phyloP scores from a whole-genome alignment of 2,113 vertebrate species.

The Hylia prasina region DNA sequence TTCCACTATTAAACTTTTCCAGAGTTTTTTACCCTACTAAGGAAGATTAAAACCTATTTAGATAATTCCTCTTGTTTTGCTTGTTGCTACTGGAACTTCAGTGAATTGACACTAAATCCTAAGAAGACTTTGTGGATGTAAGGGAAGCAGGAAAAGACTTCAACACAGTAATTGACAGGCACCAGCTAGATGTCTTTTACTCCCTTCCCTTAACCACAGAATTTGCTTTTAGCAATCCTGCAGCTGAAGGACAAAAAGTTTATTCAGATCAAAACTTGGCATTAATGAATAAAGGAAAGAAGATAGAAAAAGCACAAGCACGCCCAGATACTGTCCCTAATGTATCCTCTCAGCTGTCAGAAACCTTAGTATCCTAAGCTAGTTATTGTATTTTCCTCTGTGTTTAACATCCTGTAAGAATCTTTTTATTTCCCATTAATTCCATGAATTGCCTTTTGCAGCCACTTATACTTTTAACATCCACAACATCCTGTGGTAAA shows the following conservation, averaged over 20 bases:
- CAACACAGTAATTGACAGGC: not conserved
- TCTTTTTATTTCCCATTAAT: not conserved
- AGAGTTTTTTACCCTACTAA: not conserved
- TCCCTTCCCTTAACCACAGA: not conserved
- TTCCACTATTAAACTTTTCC: not conserved
- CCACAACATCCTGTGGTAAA: not conserved
- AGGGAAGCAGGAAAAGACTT: not conserved
- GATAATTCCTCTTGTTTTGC: not conserved
- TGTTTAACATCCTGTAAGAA: not conserved
- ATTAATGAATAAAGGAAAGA: not conserved
- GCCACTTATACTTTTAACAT: not conserved
- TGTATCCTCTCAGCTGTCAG: not conserved
- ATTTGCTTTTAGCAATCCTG: not conserved
- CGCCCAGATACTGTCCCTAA: not conserved
- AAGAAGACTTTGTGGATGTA: not conserved
- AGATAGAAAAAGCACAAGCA: not conserved
- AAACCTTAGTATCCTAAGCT: not conserved
- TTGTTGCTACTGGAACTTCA: not conserved
- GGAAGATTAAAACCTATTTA: not conserved
- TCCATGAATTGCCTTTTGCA: not conserved
- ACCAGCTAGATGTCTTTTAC: not conserved
- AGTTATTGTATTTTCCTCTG: not conserved
- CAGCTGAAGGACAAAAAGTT: not conserved
- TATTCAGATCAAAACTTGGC: not conserved
- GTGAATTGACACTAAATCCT: not conserved